Evolutionary conservation across 1,140 invertebrate species (phyloP).

Genomic region (Caerostris darwini): DNA sequence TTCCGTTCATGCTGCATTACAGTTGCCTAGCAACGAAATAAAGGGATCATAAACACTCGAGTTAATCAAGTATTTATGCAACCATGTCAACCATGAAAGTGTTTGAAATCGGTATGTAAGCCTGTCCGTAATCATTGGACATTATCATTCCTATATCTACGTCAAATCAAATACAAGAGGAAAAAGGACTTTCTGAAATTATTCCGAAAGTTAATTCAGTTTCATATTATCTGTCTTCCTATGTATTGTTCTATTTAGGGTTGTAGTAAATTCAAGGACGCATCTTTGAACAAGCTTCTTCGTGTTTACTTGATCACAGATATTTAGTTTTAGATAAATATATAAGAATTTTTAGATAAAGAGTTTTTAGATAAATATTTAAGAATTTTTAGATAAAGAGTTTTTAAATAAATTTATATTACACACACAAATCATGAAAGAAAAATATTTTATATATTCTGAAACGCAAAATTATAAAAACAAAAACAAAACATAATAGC

Average conservation of each 20-base stretch:
- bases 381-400: too few species aligned
- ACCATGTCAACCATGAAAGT: constrained; percentile 45
- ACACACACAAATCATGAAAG: too few species aligned
- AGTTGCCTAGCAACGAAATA: constrained; percentile 61
- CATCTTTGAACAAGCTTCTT: too few species aligned
- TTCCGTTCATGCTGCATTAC: constrained; percentile 14
- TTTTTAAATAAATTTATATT: too few species aligned
- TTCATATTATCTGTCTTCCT: not conserved
- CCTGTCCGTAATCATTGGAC: constrained; percentile 45
- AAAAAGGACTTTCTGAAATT: not conserved
- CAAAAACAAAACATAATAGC: too few species aligned
- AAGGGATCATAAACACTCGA: constrained; percentile 64
- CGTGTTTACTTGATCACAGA: too few species aligned
- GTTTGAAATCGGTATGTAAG: constrained; percentile 58
- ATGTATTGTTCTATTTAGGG: not conserved
- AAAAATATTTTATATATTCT: too few species aligned
- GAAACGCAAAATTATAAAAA: too few species aligned
- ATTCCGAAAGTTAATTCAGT: constrained; percentile 8
- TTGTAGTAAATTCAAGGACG: too few species aligned
- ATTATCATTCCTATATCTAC: constrained; percentile 45
- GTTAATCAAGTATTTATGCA: constrained; percentile 55
- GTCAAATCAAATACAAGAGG: not conserved
- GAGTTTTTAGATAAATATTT: too few species aligned
- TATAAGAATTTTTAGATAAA: too few species aligned
- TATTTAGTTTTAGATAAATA: too few species aligned